Evolutionary conservation across 2,113 vertebrate species (phyloP), one percentile per base, ranked within the genome.

Genomic region (Empidonax alnorum): DNA sequence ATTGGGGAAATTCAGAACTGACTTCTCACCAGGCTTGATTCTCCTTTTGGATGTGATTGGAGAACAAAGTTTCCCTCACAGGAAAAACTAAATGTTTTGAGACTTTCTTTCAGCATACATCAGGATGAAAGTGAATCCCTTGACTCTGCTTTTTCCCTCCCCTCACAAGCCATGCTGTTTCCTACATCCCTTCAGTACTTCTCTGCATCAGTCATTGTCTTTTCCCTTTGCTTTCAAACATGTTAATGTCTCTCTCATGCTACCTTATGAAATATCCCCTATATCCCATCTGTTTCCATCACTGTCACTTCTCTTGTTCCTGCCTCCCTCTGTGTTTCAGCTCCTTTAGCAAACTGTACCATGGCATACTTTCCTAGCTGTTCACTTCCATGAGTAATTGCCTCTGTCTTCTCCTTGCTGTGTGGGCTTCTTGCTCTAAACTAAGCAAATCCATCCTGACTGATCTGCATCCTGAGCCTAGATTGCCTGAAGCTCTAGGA

Each of bases 61-160:
- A 77, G 90, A 85, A 73, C 12, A 81, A 68, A 71, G 35, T 61
- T 95, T 69, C 41, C n/a, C 44, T 75, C 66, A 31, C 18, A 84
- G 84, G 74, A 87, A 81, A 87, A 94, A 14, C 27, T 28, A 80
- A 81, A 63, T 84, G 56, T 87, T 93, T 90, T 74, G 68, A 92
- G 84, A 72, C 33, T 88, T 91, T 41, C 44, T 94, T 94, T 84
- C 56, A 80, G 50, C 50, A 50, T 31, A 42, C 33, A 65, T 69
- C 15, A 86, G 50, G 83, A 90, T 86, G 79, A 76, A 83, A 80
- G 65, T 0, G 3, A 88, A 81, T 86, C 89, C 69, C 76, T 47
- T 2, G 9, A 59, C 50, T 88, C 63, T 50, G 5, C 25, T 83
- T 67, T 4, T 63, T 86, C 76, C 62, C 25, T 39, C 19, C 91